Evolutionary conservation across 2,888 invertebrate species (phyloP), one percentile per base, ranked within the genome.

Genomic region (Drosophila dives): DNA sequence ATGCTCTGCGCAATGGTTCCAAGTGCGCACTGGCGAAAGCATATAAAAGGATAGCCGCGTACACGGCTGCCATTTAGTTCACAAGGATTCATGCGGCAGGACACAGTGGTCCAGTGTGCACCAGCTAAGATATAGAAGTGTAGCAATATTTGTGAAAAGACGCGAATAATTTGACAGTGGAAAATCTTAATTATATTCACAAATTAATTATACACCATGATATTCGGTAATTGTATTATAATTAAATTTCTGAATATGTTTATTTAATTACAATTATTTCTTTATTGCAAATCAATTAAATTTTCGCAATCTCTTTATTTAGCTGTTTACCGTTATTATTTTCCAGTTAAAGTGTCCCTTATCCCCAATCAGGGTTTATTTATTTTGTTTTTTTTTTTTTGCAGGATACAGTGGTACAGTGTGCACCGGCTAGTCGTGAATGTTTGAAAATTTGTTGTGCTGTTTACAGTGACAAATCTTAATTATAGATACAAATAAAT

Each of bases 41-140:
- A 73, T 91, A 92, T 91, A 91, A 86, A 91, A 91, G 90, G 81
- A 85, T 77, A 73, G 40, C 29, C 76, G 72, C 77, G 64, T 71
- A 58, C 74, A 70, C 64, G 65, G 71, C 77, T 81, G 77, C 60
- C 81, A 78, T 82, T 91, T 89, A 91, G 91, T 91, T 82, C 77
- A 80, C 77, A 84, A 82, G 80, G 74, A 86, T 83, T 80, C 85
- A 89, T 86, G 83, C 72, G 77, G 82, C 80, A 86, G 84, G 80
- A 80, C 82, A 91, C 84, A 64, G 74, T 78, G 64, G 62, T 77
- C 58, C 60, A 45, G 49, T 65, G 64, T 68, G 56, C 60, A 32
- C 26, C 58, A 48, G 34, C 59, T 58, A 50, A 40, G 63, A 64
- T 49, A 63, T 23, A 15, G 15, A 23, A 23, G 23, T 23, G 45